These are phyloP conservation scores for Trididemnum clinides DNA, from an alignment of 23 tunicate species.

Conservation along the genomic window DNA sequence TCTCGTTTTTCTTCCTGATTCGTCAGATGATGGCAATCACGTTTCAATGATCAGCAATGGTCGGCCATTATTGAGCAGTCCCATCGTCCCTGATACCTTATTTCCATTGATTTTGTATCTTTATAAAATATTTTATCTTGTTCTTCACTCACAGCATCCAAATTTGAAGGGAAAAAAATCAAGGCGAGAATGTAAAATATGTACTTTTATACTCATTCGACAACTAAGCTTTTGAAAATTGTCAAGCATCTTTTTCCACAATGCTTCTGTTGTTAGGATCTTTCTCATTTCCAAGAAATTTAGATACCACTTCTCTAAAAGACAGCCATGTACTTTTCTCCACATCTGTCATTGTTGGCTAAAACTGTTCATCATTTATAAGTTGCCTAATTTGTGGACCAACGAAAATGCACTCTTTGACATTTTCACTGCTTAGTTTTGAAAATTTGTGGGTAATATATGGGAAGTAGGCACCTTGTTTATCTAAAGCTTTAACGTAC, in stretches of 20 bases:
- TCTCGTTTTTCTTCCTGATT: slow-evolving; percentile 3
- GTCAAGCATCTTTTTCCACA: too few relatives aligned
- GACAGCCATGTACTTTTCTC: slow-evolving; percentile 18
- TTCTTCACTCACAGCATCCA: slow-evolving; percentile 9
- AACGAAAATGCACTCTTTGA: slow-evolving; percentile 11
- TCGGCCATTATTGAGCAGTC: slow-evolving; percentile 10
- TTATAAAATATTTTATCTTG: neutral
- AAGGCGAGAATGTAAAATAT: slow-evolving; percentile 25
- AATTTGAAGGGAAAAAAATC: slow-evolving; percentile 19
- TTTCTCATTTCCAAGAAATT: slow-evolving; percentile 15
- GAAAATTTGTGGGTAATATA: neutral
- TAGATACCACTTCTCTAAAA: slow-evolving; percentile 9
- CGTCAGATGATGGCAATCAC: neutral
- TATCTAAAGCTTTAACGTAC: slow-evolving; percentile 9
- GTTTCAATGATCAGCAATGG: slow-evolving; percentile 15
- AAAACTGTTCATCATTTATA: slow-evolving; percentile 7
- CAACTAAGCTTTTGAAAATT: neutral
- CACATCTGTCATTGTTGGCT: slow-evolving; percentile 7
- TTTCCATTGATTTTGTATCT: slow-evolving; percentile 6
- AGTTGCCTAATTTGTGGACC: slow-evolving; percentile 32
- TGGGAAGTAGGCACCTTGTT: slow-evolving; percentile 6
- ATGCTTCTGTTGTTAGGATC: slow-evolving; percentile 12
- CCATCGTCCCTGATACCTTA: slow-evolving; percentile 23
- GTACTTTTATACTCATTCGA: slow-evolving; percentile 23
- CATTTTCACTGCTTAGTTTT: slow-evolving; percentile 19